Evolutionary conservation across 2,797 vertebrate species (phyloP).

Genomic region (Triplophysa yarkandensis): DNA sequence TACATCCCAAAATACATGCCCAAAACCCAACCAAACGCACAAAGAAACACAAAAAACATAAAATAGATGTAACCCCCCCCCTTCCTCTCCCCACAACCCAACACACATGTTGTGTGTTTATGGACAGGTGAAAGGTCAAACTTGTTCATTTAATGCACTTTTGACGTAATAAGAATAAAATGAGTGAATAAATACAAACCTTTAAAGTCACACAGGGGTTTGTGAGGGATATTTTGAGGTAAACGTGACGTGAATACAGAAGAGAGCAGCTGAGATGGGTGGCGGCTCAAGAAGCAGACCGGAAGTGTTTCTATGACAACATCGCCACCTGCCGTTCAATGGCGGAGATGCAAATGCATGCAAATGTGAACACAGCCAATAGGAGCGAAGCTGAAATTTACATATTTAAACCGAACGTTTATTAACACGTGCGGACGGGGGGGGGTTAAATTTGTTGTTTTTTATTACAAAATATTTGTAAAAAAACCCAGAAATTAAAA

Average conservation of each 20-base stretch:
- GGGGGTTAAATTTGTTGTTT: too few relatives aligned
- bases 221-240: constrained; percentile 46
- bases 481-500: too few relatives aligned
- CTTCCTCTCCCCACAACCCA: constrained; percentile 53
- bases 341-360: not conserved
- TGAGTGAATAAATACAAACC: constrained; percentile 23
- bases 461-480: too few relatives aligned
- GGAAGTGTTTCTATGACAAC: constrained; percentile 26
- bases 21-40: not conserved
- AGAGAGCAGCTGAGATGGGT: constrained; percentile 49
- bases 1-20: constrained; percentile 20
- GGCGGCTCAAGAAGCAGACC: constrained; percentile 32
- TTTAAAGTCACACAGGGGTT: constrained; percentile 3
- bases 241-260: constrained; percentile 59
- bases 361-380: not conserved
- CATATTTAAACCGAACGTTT: not conserved
- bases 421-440: not conserved
- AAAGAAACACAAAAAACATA: not conserved
- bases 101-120: constrained; percentile 10
- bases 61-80: constrained; percentile 23
- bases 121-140: constrained; percentile 15
- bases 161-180: not conserved
- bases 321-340: constrained; percentile 52
- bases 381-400: not conserved
- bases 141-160: not conserved